Evolutionary conservation across 1,140 invertebrate genomes (phyloP).

Genomic region (Belonocnema kinseyi): DNA sequence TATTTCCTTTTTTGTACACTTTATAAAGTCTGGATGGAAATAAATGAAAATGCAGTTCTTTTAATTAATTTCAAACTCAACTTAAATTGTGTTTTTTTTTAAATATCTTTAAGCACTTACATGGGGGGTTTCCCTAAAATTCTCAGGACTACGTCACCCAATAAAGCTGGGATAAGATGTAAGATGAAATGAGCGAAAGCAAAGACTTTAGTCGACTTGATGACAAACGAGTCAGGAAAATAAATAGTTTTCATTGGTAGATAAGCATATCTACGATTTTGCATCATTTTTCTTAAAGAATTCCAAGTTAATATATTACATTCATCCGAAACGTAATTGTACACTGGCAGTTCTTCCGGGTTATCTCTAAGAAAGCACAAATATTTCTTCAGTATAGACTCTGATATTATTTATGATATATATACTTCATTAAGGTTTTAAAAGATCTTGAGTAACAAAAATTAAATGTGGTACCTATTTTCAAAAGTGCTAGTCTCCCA

Average conservation of each 20-base stretch:
- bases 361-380: slow-evolving; percentile 49
- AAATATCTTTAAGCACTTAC: slow-evolving; percentile 65
- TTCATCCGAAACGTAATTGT: slow-evolving; percentile 75
- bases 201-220: slow-evolving; percentile 75
- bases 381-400: neutral
- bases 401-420: neutral
- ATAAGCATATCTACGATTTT: slow-evolving; percentile 71
- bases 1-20: no score
- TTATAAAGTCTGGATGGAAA: no score
- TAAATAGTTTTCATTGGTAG: slow-evolving; percentile 78
- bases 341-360: slow-evolving; percentile 57
- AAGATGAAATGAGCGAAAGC: slow-evolving; percentile 75
- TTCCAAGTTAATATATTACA: slow-evolving; percentile 81
- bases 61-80: no score
- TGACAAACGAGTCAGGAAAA: slow-evolving; percentile 77
- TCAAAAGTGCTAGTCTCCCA: slow-evolving; percentile 66
- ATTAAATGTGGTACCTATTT: slow-evolving; percentile 33
- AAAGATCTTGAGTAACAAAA: neutral
- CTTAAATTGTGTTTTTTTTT: no score
- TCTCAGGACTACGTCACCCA: slow-evolving; percentile 77
- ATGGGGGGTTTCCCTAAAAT: slow-evolving; percentile 79
- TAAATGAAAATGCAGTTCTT: no score
- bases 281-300: slow-evolving; percentile 75
- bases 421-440: no score
- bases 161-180: slow-evolving; percentile 79